Evolutionary conservation across 2,113 vertebrate genomes (phyloP).

Genomic region (Rattus rattus): DNA sequence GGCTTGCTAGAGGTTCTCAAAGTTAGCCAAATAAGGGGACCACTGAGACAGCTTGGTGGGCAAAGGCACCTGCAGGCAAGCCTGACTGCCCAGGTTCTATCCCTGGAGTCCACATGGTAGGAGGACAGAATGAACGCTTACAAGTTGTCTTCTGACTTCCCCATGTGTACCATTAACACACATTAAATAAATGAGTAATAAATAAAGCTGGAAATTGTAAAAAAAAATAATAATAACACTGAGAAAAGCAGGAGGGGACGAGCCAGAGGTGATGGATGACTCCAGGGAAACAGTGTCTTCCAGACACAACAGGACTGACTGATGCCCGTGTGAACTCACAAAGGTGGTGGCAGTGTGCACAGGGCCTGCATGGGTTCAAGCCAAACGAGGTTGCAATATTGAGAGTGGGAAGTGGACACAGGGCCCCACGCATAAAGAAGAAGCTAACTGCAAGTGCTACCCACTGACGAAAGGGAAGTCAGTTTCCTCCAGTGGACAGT

Average conservation of each 20-base stretch:
- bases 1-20: slow-evolving; percentile 8
- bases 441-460: neutral
- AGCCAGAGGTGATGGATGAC: neutral
- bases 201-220: too few species aligned
- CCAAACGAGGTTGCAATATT: neutral
- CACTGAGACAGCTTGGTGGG: neutral
- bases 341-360: neutral
- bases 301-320: neutral
- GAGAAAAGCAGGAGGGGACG: neutral
- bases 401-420: neutral
- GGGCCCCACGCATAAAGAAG: neutral
- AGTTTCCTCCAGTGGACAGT: neutral
- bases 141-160: neutral
- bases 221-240: neutral
- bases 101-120: neutral
- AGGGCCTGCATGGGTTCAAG: neutral
- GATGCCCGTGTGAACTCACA: neutral
- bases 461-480: neutral
- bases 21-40: neutral
- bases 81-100: neutral
- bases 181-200: neutral
- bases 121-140: neutral
- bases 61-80: neutral
- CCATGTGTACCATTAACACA: neutral
- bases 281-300: neutral